Conservation (phyloP, 2,888 invertebrate genomes). For the Scaptomyza polygonia region DNA sequence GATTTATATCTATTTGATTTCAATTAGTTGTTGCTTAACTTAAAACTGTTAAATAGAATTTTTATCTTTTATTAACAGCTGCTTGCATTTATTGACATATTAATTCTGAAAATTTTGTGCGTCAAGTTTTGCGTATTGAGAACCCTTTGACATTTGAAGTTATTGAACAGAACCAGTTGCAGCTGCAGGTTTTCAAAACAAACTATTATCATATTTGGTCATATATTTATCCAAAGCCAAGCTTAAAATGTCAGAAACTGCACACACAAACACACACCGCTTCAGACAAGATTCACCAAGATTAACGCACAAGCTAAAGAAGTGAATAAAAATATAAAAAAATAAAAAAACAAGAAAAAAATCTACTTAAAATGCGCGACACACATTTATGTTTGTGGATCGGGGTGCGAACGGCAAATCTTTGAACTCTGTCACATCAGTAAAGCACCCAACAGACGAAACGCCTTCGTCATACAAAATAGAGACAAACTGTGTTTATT, state of each 20-base stretch:
- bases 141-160: conserved; percentile 32
- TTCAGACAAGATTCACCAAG: conserved; percentile 25
- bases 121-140: not conserved
- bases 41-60: not conserved
- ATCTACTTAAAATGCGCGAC: conserved; percentile 67
- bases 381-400: conserved; percentile 52
- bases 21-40: too few relatives aligned
- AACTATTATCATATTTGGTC: conserved; percentile 57
- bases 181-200: conserved; percentile 8
- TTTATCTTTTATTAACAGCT: not conserved
- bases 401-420: conserved; percentile 61
- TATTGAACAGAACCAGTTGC: conserved; percentile 31
- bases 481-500: conserved; percentile 5
- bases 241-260: conserved; percentile 64
- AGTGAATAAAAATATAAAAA: too few relatives aligned
- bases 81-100: not conserved
- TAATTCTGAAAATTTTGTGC: not conserved
- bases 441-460: conserved; percentile 16
- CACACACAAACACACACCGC: conserved; percentile 25
- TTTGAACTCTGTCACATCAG: conserved; percentile 50
- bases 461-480: conserved; percentile 51
- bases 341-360: conserved; percentile 16
- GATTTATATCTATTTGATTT: too few relatives aligned
- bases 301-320: conserved; percentile 13
- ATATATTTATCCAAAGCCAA: conserved; percentile 43